Percentiles rank a stretch among this genome's conserved stretches.
Evolutionary conservation across 2,888 invertebrate species (phyloP).

Genomic region (Heliconius charithonia): DNA sequence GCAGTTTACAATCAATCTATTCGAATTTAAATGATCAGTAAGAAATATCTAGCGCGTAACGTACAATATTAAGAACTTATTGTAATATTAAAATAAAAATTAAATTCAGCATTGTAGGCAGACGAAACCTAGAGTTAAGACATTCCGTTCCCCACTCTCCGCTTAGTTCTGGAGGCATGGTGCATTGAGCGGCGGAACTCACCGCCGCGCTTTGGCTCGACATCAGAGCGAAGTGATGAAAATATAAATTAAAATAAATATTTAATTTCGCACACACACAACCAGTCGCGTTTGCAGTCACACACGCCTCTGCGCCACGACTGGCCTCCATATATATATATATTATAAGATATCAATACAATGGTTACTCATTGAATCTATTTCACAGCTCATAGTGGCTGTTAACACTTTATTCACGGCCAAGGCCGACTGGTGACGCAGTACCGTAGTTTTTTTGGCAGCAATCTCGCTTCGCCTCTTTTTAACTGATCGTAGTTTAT

Average conservation of each 20-base stretch:
- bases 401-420: slow-evolving; percentile 34
- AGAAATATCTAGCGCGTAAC: neutral
- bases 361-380: slow-evolving; percentile 19
- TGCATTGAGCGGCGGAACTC: no score
- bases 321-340: neutral
- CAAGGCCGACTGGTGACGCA: slow-evolving; percentile 37
- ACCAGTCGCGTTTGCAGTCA: neutral
- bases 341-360: neutral
- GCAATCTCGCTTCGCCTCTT: slow-evolving; percentile 13
- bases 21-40: neutral
- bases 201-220: no score
- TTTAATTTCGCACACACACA: no score
- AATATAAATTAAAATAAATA: no score
- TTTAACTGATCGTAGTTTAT: neutral
- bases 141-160: no score
- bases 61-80: neutral
- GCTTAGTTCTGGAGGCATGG: no score
- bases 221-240: no score
- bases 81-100: neutral
- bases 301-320: neutral
- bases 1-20: slow-evolving; percentile 13
- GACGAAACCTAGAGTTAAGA: no score
- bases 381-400: slow-evolving; percentile 17
- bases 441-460: slow-evolving; percentile 32
- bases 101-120: no score